Conservation (phyloP, 2,888 invertebrate genomes). For the Ceramica pisi region DNA sequence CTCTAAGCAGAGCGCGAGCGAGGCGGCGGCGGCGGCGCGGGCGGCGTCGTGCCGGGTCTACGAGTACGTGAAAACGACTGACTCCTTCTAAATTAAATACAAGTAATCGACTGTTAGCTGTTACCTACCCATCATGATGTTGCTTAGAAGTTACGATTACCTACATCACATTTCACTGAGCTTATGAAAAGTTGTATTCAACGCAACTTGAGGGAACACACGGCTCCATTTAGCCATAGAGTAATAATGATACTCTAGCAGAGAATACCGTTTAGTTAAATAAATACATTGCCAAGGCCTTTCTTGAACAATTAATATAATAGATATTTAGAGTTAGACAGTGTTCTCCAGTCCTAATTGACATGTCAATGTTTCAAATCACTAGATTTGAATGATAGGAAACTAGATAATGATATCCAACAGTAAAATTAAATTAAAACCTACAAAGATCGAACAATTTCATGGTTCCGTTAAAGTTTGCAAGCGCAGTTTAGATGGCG, state of each 20-base stretch:
- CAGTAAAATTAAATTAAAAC: not conserved
- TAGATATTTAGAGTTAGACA: not conserved
- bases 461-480: not conserved
- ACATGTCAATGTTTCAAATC: not conserved
- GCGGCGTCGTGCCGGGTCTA: constrained; percentile 52
- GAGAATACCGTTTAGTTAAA: not conserved
- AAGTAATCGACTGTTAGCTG: not conserved
- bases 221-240: not conserved
- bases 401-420: not conserved
- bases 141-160: not conserved
- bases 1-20: not conserved
- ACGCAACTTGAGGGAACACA: too few relatives aligned
- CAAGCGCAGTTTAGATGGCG: not conserved
- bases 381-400: not conserved
- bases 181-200: not conserved
- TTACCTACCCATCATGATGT: not conserved
- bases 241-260: not conserved
- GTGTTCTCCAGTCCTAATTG: not conserved
- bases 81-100: constrained; percentile 19
- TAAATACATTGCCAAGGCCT: not conserved
- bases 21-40: too few relatives aligned
- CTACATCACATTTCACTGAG: not conserved
- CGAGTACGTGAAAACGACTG: constrained; percentile 63
- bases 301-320: constrained; percentile 1
- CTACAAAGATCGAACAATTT: too few relatives aligned